Percentiles rank a stretch among this genome's conserved stretches.
Evolutionary conservation across 1,140 invertebrate genomes (phyloP).

Genomic region (Stegodyphus mimosarum): DNA sequence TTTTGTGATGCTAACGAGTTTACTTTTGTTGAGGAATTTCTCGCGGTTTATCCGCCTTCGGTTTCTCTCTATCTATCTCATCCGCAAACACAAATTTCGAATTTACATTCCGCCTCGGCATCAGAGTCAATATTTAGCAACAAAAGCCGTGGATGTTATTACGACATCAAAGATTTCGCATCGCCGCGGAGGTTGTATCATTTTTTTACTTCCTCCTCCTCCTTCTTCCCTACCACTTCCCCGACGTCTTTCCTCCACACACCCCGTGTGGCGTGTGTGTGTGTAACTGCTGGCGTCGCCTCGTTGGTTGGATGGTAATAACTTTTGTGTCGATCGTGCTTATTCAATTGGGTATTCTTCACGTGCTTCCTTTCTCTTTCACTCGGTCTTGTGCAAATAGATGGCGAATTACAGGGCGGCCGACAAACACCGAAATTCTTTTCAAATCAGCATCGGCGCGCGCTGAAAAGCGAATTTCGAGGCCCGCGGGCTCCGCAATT

Average conservation of each 20-base stretch:
- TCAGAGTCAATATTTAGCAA: conserved; percentile 59
- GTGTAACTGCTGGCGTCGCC: conserved; percentile 10
- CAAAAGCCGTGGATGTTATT: conserved; percentile 52
- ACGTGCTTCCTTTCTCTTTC: background rate
- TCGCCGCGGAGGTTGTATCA: background rate
- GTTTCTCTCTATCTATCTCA: background rate
- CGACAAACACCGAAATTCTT: conserved; percentile 54
- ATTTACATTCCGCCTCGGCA: conserved; percentile 49
- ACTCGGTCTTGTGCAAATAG: conserved; percentile 40
- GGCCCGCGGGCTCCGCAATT: conserved; percentile 6
- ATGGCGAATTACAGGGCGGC: conserved; percentile 20
- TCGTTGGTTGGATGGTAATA: conserved; percentile 48
- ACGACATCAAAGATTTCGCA: conserved; percentile 55
- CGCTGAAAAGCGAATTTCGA: conserved; percentile 29
- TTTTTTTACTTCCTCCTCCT: background rate
- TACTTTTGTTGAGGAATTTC: conserved; percentile 44
- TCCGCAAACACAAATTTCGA: conserved; percentile 55
- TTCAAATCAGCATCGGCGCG: conserved; percentile 42
- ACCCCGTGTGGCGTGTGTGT: background rate
- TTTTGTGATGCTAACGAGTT: conserved; percentile 60
- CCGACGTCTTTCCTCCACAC: background rate
- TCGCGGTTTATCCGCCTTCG: background rate
- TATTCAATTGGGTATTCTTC: conserved; percentile 61
- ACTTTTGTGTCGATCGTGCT: conserved; percentile 57
- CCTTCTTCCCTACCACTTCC: background rate